Base-by-base conservation (phyloP, 2,113 vertebrate genomes). In the Mola mola region DNA sequence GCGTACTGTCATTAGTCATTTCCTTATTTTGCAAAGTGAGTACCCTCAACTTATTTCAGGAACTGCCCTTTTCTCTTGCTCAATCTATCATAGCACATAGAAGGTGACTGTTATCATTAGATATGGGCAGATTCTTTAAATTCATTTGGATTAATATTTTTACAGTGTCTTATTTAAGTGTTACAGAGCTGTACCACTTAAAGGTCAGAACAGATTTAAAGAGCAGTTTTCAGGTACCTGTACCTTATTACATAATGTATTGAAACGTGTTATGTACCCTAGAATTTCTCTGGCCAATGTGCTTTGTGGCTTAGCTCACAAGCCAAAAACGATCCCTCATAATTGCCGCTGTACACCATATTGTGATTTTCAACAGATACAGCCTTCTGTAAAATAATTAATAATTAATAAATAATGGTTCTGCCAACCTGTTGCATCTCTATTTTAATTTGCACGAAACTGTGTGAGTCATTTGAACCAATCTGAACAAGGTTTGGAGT, bases 1-100 rank as follows among this genome's bases (percentile, higher is more conserved):
- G 44, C 61, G 44, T 15, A 64, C 46, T 34, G 51, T 59, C 58
- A 61, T 68, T 48, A 69, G 57, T 82, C 57, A 87, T 65, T 83
- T 87, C 66, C 58, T 59, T 56, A 55, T 22, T 33, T 13, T 19
- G 10, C 12, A 46, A 46, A 25, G 20, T 82, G 84, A 81, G 76
- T 82, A 43, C 26, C 20, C 28, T 16, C 8, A 43, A 55, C n/a
- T 28, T 68, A 41, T 66, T 67, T 58, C 34, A 44, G n/a, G 28
- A 68, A 16, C 20, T 48, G 2, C 26, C 17, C 28, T 19, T 33
- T 13, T 37, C 33, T 59, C 28, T 19, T 38, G n/a, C 5, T 16
- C 22, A 17, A 15, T 41, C 5, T 13, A 9, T 34, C 31, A 34
- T 12, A 34, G 4, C 8, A 12, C 10, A 8, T 34, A 12, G 8